A percentile compares a stretch with the other conserved stretches of the same genome.
Evolutionary conservation across 2,888 invertebrate species (phyloP).

Genomic region (Drosophila anomalata): DNA sequence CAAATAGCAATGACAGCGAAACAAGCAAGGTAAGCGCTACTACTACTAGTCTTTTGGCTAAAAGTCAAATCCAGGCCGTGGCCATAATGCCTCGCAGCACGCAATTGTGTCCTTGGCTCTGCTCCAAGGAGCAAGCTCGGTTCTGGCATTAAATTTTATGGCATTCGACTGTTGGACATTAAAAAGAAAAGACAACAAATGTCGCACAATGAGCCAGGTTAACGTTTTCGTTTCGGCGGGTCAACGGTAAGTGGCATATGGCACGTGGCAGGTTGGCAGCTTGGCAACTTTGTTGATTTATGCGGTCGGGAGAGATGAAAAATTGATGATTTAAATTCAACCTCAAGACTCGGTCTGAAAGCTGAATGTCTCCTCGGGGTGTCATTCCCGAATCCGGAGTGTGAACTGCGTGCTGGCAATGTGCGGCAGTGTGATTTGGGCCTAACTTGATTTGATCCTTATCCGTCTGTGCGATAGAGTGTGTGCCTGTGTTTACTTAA

Average conservation of each 20-base stretch:
- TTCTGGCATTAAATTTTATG: constrained; percentile 71
- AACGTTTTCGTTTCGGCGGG: constrained; percentile 12
- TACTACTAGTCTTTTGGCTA: constrained; percentile 31
- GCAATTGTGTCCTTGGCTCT: constrained; percentile 48
- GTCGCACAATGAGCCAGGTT: constrained; percentile 41
- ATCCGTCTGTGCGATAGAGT: constrained; percentile 1
- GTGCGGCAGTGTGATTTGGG: constrained; percentile 1
- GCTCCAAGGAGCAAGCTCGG: constrained; percentile 1
- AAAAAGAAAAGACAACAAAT: constrained; percentile 72
- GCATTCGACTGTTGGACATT: constrained; percentile 65
- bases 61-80: constrained; percentile 47
- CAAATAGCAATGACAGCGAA: constrained; percentile 72
- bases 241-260: constrained; percentile 28
- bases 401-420: background rate
- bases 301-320: constrained; percentile 56
- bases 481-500: constrained; percentile 21
- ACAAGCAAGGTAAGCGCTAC: constrained; percentile 41
- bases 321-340: constrained; percentile 67
- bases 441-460: constrained; percentile 33
- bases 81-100: constrained; percentile 56
- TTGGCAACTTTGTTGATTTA: constrained; percentile 58
- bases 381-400: constrained; percentile 8
- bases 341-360: background rate
- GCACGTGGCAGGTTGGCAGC: constrained; percentile 39
- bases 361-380: constrained; percentile 24